These are phyloP conservation scores for Platichthys stellatus DNA, from an alignment of 2,113 vertebrate genomes.

Conservation along the genomic window DNA sequence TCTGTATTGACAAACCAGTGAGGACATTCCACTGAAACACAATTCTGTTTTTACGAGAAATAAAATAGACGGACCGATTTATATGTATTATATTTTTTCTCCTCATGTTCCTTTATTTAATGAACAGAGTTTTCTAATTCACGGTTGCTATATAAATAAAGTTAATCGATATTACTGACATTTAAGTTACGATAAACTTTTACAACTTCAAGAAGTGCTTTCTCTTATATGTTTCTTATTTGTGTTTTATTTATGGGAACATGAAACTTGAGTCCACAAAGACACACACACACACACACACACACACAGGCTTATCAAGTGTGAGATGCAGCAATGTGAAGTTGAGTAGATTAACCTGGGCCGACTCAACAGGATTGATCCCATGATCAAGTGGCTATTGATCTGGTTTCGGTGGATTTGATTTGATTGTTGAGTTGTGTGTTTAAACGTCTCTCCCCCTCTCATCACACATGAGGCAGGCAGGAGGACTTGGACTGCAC, in stretches of 20 bases:
- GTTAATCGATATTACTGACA: neutral
- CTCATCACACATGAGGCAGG: neutral
- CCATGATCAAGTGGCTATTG: slow-evolving; percentile 12
- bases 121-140: too few species aligned
- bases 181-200: neutral
- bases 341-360: slow-evolving; percentile 38
- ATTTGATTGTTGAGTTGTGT: neutral
- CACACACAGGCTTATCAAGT: slow-evolving; percentile 10
- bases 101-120: too few species aligned
- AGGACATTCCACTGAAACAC: neutral
- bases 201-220: neutral
- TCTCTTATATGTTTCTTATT: too few species aligned
- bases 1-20: neutral
- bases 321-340: slow-evolving; percentile 11
- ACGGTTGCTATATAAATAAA: too few species aligned
- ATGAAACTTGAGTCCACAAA: too few species aligned
- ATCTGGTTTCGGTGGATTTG: neutral
- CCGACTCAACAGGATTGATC: neutral
- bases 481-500: neutral
- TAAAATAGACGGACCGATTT: neutral
- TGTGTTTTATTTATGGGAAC: neutral
- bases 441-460: neutral
- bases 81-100: too few species aligned
- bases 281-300: neutral
- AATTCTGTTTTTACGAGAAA: neutral